Evolutionary conservation across 2,797 vertebrate genomes (phyloP), one percentile per base, ranked within the genome.

Genomic region (Micrastur ruficollis): DNA sequence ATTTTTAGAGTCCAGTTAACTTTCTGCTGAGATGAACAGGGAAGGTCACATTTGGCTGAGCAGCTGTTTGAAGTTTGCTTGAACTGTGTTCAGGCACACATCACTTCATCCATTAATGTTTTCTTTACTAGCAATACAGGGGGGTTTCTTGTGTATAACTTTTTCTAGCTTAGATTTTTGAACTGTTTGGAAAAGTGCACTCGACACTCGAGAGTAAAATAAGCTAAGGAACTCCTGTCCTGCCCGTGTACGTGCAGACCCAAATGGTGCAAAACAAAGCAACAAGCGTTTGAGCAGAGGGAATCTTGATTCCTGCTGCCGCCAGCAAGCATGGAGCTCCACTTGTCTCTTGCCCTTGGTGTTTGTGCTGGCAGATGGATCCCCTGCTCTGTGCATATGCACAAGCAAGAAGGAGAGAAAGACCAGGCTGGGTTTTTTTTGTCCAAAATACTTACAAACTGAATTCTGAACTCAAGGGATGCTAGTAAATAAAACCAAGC

Each of bases 341-440:
- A 0, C 25, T 59, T 49, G 9, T 40, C 66, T 44, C 67, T 46
- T 68, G 66, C 47, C 36, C 40, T 56, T 2, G 0, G 16, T 29
- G 3, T 29, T 46, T 26, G 36, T 75, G 17, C 47, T 74, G 63
- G 36, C 74, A 59, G 49, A 14, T 22, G 53, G 40, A 50, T 63
- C 68, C 47, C 47, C 12, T 8, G 7, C 71, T 36, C 34, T 14
- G 9, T 70, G 32, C 32, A 10, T 44, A 4, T 1, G 2, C 21
- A 14, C 0, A 0, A 53, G 27, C 19, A 27, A 66, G 47, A 36
- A 65, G 29, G 34, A 79, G 53, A 74, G 47, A 78, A n/a, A 40
- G 50, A 49, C 10, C 21, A 58, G 19, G 53, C 23, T 20, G 2
- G 1, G 0, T 0, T 8, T 29, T 79, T 79, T 59, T 66, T 42